Evolutionary conservation across 2,888 invertebrate genomes (phyloP).

Genomic region (Eremobia ochroleuca): DNA sequence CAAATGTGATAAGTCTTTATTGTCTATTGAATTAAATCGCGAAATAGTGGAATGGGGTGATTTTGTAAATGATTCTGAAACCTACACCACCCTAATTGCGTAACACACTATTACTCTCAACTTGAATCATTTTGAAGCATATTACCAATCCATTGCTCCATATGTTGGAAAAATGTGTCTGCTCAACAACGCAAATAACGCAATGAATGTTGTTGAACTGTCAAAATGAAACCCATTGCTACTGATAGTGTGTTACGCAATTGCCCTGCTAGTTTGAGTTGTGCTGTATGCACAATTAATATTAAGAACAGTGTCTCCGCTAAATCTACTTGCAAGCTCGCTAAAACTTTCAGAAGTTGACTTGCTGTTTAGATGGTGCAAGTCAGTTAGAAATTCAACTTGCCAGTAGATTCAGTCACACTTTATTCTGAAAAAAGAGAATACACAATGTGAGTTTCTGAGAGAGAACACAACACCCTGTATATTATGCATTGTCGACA

Average conservation of each 20-base stretch:
- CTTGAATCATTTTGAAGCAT: too few relatives aligned
- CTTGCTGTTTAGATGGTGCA: neutral
- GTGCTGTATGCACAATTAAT: constrained; percentile 13
- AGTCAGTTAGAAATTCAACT: neutral
- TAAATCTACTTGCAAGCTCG: constrained; percentile 1
- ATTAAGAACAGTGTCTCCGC: constrained; percentile 2
- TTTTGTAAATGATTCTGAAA: constrained; percentile 18
- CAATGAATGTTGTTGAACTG: too few relatives aligned
- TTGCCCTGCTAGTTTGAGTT: neutral
- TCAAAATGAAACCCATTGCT: too few relatives aligned
- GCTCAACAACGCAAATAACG: too few relatives aligned
- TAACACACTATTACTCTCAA: too few relatives aligned
- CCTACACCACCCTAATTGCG: too few relatives aligned
- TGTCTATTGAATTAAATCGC: constrained; percentile 19
- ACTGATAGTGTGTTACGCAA: too few relatives aligned
- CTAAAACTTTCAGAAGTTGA: neutral
- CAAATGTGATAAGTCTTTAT: constrained; percentile 14
- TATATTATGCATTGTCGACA: neutral
- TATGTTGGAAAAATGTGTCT: too few relatives aligned
- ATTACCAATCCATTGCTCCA: too few relatives aligned
- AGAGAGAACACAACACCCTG: neutral
- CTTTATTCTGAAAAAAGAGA: neutral
- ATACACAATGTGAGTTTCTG: neutral
- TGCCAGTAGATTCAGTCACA: constrained; percentile 1
- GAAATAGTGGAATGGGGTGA: constrained; percentile 1